Conservation (phyloP, 2,888 invertebrate species). For the Thereva unica region DNA sequence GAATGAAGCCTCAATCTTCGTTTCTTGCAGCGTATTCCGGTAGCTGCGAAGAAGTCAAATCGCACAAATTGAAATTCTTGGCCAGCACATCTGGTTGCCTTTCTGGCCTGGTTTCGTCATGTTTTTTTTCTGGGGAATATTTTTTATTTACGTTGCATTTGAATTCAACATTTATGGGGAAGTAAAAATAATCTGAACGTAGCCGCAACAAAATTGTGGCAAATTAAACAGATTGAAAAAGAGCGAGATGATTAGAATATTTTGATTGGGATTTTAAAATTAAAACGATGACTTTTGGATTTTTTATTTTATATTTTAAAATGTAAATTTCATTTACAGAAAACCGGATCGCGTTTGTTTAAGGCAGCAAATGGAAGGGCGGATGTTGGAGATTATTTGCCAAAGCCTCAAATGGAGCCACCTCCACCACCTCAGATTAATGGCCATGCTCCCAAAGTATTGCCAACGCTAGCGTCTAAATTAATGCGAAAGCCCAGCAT, state of each 20-base stretch:
- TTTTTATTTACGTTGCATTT: no score
- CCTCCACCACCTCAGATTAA: slow-evolving; percentile 51
- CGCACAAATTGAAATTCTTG: slow-evolving; percentile 41
- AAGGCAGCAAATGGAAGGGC: slow-evolving; percentile 53
- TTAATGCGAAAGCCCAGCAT: slow-evolving; percentile 86
- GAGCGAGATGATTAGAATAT: background rate
- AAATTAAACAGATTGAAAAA: no score
- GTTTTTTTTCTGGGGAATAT: no score
- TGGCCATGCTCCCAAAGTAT: slow-evolving; percentile 57
- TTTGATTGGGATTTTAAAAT: background rate
- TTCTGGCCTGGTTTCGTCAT: background rate
- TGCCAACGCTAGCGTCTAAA: slow-evolving; percentile 69
- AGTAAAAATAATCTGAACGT: no score
- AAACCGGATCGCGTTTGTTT: slow-evolving; percentile 53
- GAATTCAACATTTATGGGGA: no score
- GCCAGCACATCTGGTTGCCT: slow-evolving; percentile 22
- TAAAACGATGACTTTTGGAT: background rate
- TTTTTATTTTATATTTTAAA: slow-evolving; percentile 9
- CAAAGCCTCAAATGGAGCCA: slow-evolving; percentile 53
- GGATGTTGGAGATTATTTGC: slow-evolving; percentile 52
- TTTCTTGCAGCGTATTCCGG: slow-evolving; percentile 39
- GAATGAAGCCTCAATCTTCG: no score
- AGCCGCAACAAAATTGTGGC: no score
- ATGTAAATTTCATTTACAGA: slow-evolving; percentile 46
- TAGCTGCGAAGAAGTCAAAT: slow-evolving; percentile 39